These are phyloP conservation scores for Xiphophorus maculatus DNA, from an alignment of 2,113 vertebrate genomes.

Conservation along the genomic window DNA sequence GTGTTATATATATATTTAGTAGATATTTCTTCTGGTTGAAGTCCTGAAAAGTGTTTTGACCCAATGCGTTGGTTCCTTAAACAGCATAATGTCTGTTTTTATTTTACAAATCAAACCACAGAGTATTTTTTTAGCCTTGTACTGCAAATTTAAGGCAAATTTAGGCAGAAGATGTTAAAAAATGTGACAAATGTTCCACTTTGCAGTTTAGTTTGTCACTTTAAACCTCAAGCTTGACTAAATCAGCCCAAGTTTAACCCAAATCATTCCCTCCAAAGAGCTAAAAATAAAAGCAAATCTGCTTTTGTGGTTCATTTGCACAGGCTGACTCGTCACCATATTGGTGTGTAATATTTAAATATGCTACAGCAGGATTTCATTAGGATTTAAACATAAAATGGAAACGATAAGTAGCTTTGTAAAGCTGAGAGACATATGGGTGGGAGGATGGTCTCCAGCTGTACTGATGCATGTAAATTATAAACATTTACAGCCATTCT, in stretches of 20 bases:
- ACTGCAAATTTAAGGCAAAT: too few species aligned
- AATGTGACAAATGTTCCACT: slow-evolving; percentile 26
- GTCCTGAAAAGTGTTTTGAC: not conserved
- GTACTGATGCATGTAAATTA: slow-evolving; percentile 17
- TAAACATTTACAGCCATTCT: slow-evolving; percentile 21
- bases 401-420: not conserved
- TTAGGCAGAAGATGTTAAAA: not conserved
- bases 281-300: not conserved
- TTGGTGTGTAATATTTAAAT: not conserved
- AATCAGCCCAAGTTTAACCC: not conserved
- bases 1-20: not conserved
- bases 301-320: not conserved
- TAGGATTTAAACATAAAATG: not conserved
- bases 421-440: not conserved
- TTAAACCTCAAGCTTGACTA: not conserved
- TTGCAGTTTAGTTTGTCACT: slow-evolving; percentile 8
- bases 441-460: slow-evolving; percentile 4
- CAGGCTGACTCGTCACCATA: not conserved
- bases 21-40: not conserved
- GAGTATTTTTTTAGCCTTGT: not conserved
- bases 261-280: too few species aligned
- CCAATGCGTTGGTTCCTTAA: not conserved
- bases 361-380: not conserved
- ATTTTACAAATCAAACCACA: not conserved
- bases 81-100: not conserved